Evolutionary conservation across 2,797 vertebrate species (phyloP).

Genomic region (Natrix natrix): DNA sequence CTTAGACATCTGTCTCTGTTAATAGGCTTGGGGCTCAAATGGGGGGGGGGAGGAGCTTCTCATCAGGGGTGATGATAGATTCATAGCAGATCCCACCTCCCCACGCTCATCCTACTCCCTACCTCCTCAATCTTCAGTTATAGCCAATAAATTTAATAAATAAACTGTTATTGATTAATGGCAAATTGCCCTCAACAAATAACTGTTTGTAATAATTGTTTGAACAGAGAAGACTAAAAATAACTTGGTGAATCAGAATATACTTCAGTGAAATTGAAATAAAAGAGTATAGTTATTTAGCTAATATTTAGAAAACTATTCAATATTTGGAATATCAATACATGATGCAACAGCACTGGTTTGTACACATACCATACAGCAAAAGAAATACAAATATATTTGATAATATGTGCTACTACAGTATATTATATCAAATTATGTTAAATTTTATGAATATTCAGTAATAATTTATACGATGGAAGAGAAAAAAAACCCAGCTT

Average conservation of each 20-base stretch:
- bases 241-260: conserved; percentile 3
- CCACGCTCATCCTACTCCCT: background rate
- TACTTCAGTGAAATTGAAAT: conserved; percentile 17
- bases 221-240: conserved; percentile 7
- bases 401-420: background rate
- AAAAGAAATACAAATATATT: background rate
- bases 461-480: background rate
- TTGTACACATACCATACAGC: background rate
- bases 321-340: background rate
- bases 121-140: background rate
- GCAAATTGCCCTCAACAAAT: conserved; percentile 40
- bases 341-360: background rate
- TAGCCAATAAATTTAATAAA: background rate
- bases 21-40: background rate
- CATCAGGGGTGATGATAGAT: background rate
- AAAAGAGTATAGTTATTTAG: background rate
- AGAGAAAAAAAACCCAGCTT: background rate
- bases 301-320: background rate
- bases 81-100: background rate
- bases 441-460: background rate
- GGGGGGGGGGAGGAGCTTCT: background rate
- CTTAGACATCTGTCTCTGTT: background rate
- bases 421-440: background rate
- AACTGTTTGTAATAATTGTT: background rate
- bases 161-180: conserved; percentile 51